Conservation (phyloP, 2,797 vertebrate species). For the Sebastes trivittatus region DNA sequence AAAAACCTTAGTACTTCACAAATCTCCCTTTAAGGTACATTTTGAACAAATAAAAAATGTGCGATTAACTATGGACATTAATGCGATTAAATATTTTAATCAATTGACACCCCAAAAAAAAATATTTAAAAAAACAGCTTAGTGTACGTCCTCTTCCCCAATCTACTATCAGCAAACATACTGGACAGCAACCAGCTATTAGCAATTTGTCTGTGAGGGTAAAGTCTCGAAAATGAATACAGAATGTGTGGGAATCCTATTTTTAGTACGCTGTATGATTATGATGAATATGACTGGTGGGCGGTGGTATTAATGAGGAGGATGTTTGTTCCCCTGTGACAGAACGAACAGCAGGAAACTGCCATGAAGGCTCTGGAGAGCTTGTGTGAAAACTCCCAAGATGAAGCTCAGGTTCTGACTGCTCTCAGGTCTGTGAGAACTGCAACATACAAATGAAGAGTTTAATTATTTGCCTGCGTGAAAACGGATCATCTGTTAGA, state of each 20-base stretch:
- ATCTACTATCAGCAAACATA: not conserved
- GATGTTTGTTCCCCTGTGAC: constrained; percentile 38
- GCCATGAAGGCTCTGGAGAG: constrained; percentile 88
- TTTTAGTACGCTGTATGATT: not conserved
- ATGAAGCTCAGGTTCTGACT: constrained; percentile 81
- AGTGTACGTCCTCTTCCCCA: not conserved
- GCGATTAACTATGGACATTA: no score
- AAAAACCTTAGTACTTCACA: not conserved
- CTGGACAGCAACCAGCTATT: not conserved
- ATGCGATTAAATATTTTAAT: no score
- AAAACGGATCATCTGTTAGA: not conserved
- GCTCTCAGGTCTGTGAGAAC: constrained; percentile 86
- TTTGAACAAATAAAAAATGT: no score
- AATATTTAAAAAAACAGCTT: not conserved
- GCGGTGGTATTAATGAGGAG: constrained; percentile 3
- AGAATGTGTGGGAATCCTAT: not conserved
- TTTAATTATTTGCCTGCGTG: not conserved
- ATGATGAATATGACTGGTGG: not conserved
- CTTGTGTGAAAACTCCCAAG: constrained; percentile 85
- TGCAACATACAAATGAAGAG: not conserved
- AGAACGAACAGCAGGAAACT: constrained; percentile 85
- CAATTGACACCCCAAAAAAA: not conserved
- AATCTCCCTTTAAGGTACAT: no score
- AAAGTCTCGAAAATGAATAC: not conserved
- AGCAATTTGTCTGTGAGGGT: not conserved